Conservation (phyloP, 2,113 vertebrate species). For the Macroglossus sobrinus region DNA sequence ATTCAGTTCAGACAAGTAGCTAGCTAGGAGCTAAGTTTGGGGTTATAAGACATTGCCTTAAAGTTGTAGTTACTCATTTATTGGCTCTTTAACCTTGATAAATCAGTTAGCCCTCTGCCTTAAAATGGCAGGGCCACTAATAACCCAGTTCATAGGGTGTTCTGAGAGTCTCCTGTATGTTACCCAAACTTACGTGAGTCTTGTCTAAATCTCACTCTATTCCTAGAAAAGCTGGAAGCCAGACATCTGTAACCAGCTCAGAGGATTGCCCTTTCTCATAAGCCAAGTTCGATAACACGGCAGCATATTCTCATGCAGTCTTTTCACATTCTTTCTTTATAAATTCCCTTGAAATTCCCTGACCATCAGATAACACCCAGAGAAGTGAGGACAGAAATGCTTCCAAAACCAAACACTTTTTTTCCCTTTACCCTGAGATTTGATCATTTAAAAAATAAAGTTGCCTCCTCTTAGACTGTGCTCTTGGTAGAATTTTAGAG, state of each 20-base stretch:
- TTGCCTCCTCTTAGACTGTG: not conserved
- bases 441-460: not conserved
- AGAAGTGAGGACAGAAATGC: not conserved
- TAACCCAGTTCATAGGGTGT: not conserved
- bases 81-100: not conserved
- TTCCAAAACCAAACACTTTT: not conserved
- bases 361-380: not conserved
- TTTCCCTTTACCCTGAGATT: not conserved
- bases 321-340: not conserved
- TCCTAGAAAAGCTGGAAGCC: not conserved
- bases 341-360: not conserved
- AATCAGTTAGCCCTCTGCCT: not conserved
- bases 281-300: fast-evolving
- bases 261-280: not conserved
- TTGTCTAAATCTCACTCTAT: not conserved
- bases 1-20: not conserved
- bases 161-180: not conserved
- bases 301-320: not conserved
- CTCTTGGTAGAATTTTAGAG: not conserved
- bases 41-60: not conserved
- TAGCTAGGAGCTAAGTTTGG: not conserved
- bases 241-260: not conserved
- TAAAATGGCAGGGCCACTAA: not conserved
- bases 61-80: not conserved
- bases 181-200: not conserved